Conservation (phyloP, 2,113 vertebrate species). For the Chiloscyllium plagiosum region DNA sequence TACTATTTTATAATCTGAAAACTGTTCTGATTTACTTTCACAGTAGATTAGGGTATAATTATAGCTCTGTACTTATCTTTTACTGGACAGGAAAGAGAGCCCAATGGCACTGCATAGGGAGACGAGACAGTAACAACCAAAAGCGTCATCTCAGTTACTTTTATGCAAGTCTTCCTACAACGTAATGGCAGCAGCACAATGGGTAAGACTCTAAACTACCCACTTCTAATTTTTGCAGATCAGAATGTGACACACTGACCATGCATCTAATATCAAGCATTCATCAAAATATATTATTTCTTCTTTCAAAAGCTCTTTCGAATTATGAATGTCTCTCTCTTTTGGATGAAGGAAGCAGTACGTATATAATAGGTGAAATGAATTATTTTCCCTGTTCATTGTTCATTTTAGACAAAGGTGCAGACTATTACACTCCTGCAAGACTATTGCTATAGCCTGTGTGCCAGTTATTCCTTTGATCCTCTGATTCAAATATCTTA, state of each 20-base stretch:
- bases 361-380: not conserved
- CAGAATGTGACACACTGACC: not conserved
- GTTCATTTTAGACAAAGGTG: not conserved
- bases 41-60: not conserved
- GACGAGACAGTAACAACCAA: not conserved
- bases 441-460: not conserved
- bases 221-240: no score
- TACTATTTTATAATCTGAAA: not conserved
- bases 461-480: conserved; percentile 31
- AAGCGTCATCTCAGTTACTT: not conserved
- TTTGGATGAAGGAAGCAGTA: not conserved
- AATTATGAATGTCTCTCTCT: not conserved
- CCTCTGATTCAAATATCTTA: conserved; percentile 16
- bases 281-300: not conserved
- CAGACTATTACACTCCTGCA: not conserved
- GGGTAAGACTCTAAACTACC: not conserved
- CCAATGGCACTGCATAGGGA: not conserved
- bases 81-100: not conserved
- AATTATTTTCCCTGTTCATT: not conserved
- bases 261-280: not conserved
- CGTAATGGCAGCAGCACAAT: not conserved
- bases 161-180: not conserved
- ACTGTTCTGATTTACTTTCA: not conserved
- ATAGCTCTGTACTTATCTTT: not conserved
- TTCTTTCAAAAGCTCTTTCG: not conserved